Evolutionary conservation across 2,888 invertebrate species (phyloP).

Genomic region (Sympetrum striolatum): DNA sequence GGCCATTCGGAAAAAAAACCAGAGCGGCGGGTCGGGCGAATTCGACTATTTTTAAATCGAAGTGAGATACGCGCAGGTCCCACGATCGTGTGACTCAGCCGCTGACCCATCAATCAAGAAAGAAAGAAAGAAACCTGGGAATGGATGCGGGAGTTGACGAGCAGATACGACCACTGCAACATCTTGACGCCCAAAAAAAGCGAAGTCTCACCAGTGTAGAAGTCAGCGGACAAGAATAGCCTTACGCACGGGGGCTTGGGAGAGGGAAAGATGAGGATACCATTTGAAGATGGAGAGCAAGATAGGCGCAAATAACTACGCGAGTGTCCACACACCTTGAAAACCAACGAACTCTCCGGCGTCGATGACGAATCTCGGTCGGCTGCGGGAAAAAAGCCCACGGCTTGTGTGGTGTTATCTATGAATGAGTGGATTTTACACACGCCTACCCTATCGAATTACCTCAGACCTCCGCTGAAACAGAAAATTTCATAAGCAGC

Average conservation of each 20-base stretch:
- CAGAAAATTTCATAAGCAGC: background rate
- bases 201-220: slow-evolving; percentile 10
- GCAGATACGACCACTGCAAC: background rate
- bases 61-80: background rate
- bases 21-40: background rate
- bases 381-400: background rate
- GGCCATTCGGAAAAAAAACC: background rate
- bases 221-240: slow-evolving; percentile 41
- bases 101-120: background rate
- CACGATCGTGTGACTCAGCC: background rate
- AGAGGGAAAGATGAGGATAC: slow-evolving; percentile 19
- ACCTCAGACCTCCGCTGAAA: background rate
- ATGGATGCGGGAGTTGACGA: background rate
- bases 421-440: background rate
- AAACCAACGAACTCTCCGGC: background rate
- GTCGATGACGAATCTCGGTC: background rate
- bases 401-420: background rate
- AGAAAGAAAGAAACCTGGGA: background rate
- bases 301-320: background rate
- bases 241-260: slow-evolving; percentile 24
- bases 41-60: background rate
- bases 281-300: slow-evolving; percentile 1
- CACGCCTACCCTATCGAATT: background rate
- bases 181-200: slow-evolving; percentile 31
- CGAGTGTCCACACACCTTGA: background rate